Base-by-base conservation (phyloP, 2,797 vertebrate genomes). In the Anas bahamensis region DNA sequence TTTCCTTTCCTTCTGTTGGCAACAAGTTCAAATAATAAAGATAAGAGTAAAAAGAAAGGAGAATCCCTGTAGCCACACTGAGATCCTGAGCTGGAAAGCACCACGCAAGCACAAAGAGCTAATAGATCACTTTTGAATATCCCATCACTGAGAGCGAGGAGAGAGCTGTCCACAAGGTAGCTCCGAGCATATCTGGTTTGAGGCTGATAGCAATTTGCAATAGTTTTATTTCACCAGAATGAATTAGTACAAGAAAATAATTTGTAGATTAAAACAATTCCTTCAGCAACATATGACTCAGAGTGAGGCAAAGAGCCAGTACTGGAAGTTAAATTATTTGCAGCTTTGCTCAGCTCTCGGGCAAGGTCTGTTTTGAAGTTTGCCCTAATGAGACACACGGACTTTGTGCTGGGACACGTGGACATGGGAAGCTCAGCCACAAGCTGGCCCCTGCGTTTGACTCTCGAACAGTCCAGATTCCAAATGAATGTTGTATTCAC, bases 171-270 rank as follows among this genome's bases (percentile, higher is more conserved):
- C 55, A 10, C 19, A 9, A 4, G 4, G 72, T 7, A 33, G 9
- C 68, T 81, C 81, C 90, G 39, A 83, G 60, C 28, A 8, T 0
- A n/a, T 11, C 60, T 83, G 52, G 24, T 17, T 37, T 33, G 9
- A n/a, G 86, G 52, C 65, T 59, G 87, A 37, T 6, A 22, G 86
- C 39, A 69, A 59, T 80, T 75, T 60, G 28, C 59, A 13, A 37
- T 3, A 23, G 48, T 74, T 88, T 95, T 88, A 83, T 92, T 95
- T 89, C 82, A 93, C 77, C 75, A 78, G 74, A 21, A 73, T 91
- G 88, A 91, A 93, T 95, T 85, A 94, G 78, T 81, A 78, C 56
- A 63, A 50, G 74, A 79, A 88, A 94, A 94, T 84, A 91, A 94
- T 71, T 31, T 83, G 76, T 89, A 79, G 90, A 82, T 93, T 70